Evolutionary conservation across 2,888 invertebrate genomes (phyloP).

Genomic region (Lepidonotus clava): DNA sequence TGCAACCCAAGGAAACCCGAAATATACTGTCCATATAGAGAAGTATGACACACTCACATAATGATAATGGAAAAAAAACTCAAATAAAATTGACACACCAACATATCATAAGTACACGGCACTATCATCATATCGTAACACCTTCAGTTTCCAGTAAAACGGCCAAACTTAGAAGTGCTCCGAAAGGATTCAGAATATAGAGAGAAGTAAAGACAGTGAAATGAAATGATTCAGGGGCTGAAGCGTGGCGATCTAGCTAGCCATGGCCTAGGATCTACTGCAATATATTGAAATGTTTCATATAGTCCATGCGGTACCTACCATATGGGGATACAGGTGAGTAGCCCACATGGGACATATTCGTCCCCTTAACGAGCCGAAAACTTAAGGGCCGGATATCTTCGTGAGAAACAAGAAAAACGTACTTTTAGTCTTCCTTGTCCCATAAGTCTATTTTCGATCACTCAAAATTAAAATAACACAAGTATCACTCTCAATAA

Average conservation of each 20-base stretch:
- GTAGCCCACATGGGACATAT: constrained; percentile 65
- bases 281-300: constrained; percentile 48
- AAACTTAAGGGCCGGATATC: constrained; percentile 59
- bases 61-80: constrained; percentile 28
- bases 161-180: constrained; percentile 40
- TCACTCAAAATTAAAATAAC: constrained; percentile 53
- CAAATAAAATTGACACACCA: constrained; percentile 17
- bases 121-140: constrained; percentile 46
- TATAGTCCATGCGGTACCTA: constrained; percentile 60
- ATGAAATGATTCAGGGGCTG: constrained; percentile 42
- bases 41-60: constrained; percentile 52
- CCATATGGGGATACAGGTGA: constrained; percentile 67
- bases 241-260: constrained; percentile 55
- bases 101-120: constrained; percentile 48
- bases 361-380: constrained; percentile 62
- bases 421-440: constrained; percentile 54
- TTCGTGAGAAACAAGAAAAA: constrained; percentile 56
- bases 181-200: constrained; percentile 32
- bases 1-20: constrained; percentile 52
- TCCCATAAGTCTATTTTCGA: constrained; percentile 35
- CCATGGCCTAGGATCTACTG: constrained; percentile 51
- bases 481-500: constrained; percentile 44
- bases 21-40: constrained; percentile 23
- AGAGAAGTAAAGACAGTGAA: constrained; percentile 51
- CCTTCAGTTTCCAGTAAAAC: constrained; percentile 35